Evolutionary conservation across 2,113 vertebrate genomes (phyloP).

Genomic region (Onychorhynchus coronatus): DNA sequence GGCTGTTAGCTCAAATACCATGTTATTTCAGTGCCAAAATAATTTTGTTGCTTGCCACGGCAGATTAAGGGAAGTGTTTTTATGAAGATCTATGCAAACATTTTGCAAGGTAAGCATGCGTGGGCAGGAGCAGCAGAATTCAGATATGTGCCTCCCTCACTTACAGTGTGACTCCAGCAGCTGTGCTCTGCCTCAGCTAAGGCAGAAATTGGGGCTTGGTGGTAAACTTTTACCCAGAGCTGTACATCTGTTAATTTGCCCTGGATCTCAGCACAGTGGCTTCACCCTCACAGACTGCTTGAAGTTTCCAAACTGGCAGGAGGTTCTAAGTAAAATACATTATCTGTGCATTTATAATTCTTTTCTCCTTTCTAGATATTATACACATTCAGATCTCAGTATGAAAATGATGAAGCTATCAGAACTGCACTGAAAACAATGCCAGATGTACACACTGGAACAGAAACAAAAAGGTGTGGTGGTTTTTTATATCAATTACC

Average conservation of each 20-base stretch:
- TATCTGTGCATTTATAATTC: not conserved
- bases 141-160: not conserved
- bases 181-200: not conserved
- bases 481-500: not conserved
- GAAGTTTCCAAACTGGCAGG: not conserved
- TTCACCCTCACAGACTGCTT: not conserved
- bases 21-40: not conserved
- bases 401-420: not conserved
- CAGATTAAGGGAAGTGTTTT: constrained; percentile 40
- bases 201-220: not conserved
- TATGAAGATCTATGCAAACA: constrained; percentile 36
- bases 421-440: not conserved
- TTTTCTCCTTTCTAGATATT: not conserved
- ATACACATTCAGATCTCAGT: not conserved
- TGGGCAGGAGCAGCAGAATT: not conserved
- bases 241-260: not conserved
- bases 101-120: constrained; percentile 39
- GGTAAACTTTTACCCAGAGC: not conserved
- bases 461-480: not conserved
- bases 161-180: not conserved
- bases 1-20: not conserved
- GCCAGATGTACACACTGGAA: not conserved
- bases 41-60: constrained; percentile 11
- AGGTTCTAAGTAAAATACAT: not conserved
- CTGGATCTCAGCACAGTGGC: not conserved